Evolutionary conservation across 2,888 invertebrate genomes (phyloP).

Genomic region (Zygothrica quintamaculata): DNA sequence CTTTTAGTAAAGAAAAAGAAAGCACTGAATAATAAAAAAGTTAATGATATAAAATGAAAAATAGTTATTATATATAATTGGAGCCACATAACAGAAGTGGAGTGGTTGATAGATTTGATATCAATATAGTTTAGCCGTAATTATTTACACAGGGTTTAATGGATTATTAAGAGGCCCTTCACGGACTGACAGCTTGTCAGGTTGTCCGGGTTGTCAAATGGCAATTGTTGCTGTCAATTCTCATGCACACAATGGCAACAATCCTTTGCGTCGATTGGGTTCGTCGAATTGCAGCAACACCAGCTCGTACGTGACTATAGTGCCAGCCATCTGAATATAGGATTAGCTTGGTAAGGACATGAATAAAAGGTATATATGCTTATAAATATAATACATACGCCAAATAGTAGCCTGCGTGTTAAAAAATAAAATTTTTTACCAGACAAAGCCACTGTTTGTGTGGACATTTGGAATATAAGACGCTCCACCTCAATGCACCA

Average conservation of each 20-base stretch:
- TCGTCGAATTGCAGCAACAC: conserved; percentile 87
- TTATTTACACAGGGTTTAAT: conserved; percentile 42
- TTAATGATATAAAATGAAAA: too few relatives aligned
- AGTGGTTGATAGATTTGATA: conserved; percentile 37
- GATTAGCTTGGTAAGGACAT: too few relatives aligned
- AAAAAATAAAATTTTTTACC: conserved; percentile 87
- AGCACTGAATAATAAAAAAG: too few relatives aligned
- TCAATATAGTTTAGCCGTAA: conserved; percentile 35
- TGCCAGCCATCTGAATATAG: conserved; percentile 86
- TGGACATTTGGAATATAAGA: conserved; percentile 86
- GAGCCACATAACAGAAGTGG: too few relatives aligned
- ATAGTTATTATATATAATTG: too few relatives aligned
- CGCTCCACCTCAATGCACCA: conserved; percentile 85
- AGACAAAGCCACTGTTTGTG: conserved; percentile 86
- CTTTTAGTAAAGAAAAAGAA: too few relatives aligned
- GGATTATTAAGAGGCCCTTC: conserved; percentile 59
- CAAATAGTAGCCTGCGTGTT: conserved; percentile 86
- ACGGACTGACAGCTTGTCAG: conserved; percentile 49
- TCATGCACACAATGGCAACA: conserved; percentile 78
- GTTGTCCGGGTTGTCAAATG: conserved; percentile 55
- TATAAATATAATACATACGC: too few relatives aligned
- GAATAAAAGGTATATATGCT: too few relatives aligned
- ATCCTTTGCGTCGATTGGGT: conserved; percentile 78
- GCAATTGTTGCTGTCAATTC: conserved; percentile 33
- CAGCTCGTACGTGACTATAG: conserved; percentile 88